Evolutionary conservation across 2,113 vertebrate genomes (phyloP).

Genomic region (Lasiurus cinereus): DNA sequence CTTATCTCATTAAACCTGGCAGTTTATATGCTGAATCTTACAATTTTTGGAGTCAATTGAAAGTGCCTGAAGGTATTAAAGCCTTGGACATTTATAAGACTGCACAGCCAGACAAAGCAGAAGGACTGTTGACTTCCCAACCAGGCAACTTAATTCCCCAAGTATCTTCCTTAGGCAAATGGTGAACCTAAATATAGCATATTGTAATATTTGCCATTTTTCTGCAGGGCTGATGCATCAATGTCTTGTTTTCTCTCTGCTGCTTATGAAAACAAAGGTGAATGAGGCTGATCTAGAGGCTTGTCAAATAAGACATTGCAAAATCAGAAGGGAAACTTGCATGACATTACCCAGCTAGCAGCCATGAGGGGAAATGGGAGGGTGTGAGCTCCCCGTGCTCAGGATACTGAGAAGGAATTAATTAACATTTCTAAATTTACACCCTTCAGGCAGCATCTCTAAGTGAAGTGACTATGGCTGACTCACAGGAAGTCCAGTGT

Average conservation of each 20-base stretch:
- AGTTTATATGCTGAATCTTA: constrained; percentile 54
- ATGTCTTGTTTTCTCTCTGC: constrained; percentile 61
- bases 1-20: constrained; percentile 72
- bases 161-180: constrained; percentile 65
- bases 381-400: background rate
- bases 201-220: constrained; percentile 63
- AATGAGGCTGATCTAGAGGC: background rate
- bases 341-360: background rate
- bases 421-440: constrained; percentile 66
- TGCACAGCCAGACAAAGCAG: background rate
- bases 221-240: constrained; percentile 29
- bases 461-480: background rate
- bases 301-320: constrained; percentile 55
- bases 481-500: constrained; percentile 60
- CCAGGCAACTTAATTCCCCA: constrained; percentile 65
- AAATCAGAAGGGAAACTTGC: constrained; percentile 45
- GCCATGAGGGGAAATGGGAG: constrained; percentile 39
- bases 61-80: constrained; percentile 59
- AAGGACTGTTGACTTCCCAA: constrained; percentile 51
- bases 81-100: background rate
- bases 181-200: constrained; percentile 63
- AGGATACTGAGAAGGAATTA: constrained; percentile 55
- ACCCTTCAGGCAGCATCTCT: constrained; percentile 36
- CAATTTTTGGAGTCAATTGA: constrained; percentile 66
- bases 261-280: constrained; percentile 57